Conservation (phyloP, 1,140 invertebrate genomes). For the Cyclina sinensis region DNA sequence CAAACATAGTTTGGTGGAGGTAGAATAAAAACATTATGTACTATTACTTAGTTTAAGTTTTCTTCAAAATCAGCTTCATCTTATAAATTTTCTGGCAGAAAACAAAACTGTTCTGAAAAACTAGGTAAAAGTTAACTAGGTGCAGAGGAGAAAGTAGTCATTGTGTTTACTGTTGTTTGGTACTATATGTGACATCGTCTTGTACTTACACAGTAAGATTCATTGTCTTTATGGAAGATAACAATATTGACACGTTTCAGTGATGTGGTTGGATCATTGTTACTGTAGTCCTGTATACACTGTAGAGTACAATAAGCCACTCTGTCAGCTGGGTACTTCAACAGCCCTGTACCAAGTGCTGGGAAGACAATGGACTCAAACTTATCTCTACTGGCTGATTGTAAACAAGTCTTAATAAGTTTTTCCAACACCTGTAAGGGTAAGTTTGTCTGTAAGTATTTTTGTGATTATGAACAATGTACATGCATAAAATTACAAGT, state of each 20-base stretch:
- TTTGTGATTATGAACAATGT: no score
- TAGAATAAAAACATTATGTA: no score
- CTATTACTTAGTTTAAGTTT: no score
- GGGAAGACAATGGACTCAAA: slow-evolving; percentile 31
- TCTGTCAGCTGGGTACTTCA: slow-evolving; percentile 39
- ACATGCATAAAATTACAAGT: no score
- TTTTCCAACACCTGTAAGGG: slow-evolving; percentile 38
- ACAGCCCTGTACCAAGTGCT: slow-evolving; percentile 45
- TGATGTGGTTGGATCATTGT: slow-evolving; percentile 31
- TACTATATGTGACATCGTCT: not conserved
- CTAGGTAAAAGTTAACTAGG: no score
- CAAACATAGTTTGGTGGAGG: no score
- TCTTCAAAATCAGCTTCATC: no score
- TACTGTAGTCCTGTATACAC: slow-evolving; percentile 48
- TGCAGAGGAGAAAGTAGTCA: not conserved
- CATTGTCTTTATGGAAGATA: slow-evolving; percentile 40
- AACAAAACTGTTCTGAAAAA: no score
- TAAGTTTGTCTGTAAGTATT: no score
- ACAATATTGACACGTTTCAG: slow-evolving; percentile 53
- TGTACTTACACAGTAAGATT: not conserved
- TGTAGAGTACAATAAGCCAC: slow-evolving; percentile 54
- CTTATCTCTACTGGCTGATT: not conserved
- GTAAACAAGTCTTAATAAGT: slow-evolving; percentile 25
- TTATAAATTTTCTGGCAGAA: no score
- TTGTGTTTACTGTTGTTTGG: not conserved